phyloP scores from a whole-genome alignment of 2,888 invertebrate species.

The Protula sp. region DNA sequence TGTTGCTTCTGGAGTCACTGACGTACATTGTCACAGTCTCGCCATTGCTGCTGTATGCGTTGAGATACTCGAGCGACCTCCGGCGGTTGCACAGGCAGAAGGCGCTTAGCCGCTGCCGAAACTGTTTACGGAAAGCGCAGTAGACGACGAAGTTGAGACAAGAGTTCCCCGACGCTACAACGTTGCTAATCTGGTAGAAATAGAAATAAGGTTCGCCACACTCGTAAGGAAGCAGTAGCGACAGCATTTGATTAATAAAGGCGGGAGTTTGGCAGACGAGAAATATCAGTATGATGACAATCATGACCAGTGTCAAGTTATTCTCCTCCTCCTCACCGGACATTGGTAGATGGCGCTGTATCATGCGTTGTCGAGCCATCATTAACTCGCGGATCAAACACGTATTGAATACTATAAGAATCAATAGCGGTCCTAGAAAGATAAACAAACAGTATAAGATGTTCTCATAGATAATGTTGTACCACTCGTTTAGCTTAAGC shows the following conservation, averaged over 20 bases:
- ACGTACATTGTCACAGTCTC: neutral
- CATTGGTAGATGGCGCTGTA: conserved; percentile 15
- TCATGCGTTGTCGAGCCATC: conserved; percentile 15
- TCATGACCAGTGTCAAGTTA: conserved; percentile 27
- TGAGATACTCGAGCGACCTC: neutral
- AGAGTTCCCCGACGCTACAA: conserved; percentile 25
- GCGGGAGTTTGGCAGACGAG: conserved; percentile 28
- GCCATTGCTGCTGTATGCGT: neutral
- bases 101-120: conserved; percentile 7
- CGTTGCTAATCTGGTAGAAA: conserved; percentile 26
- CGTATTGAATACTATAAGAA: conserved; percentile 23
- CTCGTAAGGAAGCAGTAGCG: conserved; percentile 11
- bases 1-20: neutral
- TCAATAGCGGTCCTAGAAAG: conserved; percentile 24
- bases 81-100: neutral
- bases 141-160: conserved; percentile 28
- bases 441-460: conserved; percentile 24
- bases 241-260: conserved; percentile 25
- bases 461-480: conserved; percentile 25
- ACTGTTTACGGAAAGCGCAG: conserved; percentile 27
- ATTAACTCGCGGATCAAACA: conserved; percentile 20
- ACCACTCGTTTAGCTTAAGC: conserved; percentile 10
- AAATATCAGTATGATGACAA: conserved; percentile 26
- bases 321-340: conserved; percentile 21
- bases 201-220: conserved; percentile 26